Conservation (phyloP, 35 echinoderm and acorn worm genomes). For the Holothuria glaberrima region DNA sequence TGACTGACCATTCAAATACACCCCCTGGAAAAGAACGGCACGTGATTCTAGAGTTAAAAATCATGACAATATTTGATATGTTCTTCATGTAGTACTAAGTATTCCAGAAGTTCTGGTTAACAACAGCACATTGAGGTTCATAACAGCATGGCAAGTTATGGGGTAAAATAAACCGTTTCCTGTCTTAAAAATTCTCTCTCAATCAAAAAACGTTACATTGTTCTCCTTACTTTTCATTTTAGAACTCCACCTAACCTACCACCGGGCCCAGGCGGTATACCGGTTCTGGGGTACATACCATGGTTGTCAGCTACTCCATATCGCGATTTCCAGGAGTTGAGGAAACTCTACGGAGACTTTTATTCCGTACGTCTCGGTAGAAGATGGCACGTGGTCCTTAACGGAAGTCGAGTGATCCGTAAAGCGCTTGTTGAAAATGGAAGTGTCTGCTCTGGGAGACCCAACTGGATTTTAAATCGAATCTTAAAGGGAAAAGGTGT, state of each 20-base stretch:
- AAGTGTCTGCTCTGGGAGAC: constrained; percentile 65
- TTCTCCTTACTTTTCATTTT: not conserved
- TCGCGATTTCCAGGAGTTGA: constrained; percentile 57
- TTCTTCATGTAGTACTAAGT: too few species aligned
- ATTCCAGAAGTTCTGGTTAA: too few species aligned
- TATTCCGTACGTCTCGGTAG: constrained; percentile 75
- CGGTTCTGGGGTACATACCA: constrained; percentile 83
- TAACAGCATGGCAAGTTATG: too few species aligned
- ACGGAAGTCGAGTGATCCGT: constrained; percentile 66
- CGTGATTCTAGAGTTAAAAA: too few species aligned
- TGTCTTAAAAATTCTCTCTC: not conserved
- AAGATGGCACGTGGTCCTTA: constrained; percentile 77
- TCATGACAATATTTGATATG: too few species aligned
- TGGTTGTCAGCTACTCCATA: constrained; percentile 62
- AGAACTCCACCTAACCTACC: constrained; percentile 49
- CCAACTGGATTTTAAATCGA: constrained; percentile 79
- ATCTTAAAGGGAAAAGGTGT: constrained; percentile 79
- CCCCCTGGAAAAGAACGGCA: too few species aligned
- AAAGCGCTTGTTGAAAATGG: constrained; percentile 78
- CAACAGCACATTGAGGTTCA: too few species aligned
- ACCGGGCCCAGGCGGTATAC: constrained; percentile 74
- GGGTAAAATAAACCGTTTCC: too few species aligned
- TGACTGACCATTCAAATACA: too few species aligned
- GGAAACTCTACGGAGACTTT: constrained; percentile 65
- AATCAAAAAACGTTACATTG: not conserved